These are phyloP conservation scores for Gambelia wislizenii DNA, from an alignment of 2,797 vertebrate genomes.

Conservation along the genomic window DNA sequence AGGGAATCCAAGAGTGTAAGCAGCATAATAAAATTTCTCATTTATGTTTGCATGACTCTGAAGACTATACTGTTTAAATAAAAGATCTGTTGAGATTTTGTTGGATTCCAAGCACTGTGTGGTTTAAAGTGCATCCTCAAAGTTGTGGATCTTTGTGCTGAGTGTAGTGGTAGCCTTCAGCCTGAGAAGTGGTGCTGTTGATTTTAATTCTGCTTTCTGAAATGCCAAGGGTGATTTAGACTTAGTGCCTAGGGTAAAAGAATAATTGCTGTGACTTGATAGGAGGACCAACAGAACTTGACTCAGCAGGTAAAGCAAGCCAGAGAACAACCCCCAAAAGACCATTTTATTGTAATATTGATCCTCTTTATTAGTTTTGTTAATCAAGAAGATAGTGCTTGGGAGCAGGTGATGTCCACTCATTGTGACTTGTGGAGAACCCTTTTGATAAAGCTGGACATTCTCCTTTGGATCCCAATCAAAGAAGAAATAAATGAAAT, in stretches of 20 bases:
- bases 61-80: neutral
- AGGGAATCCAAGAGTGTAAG: neutral
- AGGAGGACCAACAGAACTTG: too few relatives aligned
- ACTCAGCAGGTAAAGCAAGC: too few relatives aligned
- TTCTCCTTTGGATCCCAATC: too few relatives aligned
- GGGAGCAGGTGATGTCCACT: too few relatives aligned
- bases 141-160: neutral
- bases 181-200: neutral
- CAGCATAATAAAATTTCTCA: neutral
- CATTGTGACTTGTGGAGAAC: too few relatives aligned
- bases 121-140: neutral
- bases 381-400: too few relatives aligned
- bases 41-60: neutral
- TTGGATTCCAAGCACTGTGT: neutral
- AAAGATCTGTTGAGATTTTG: too few relatives aligned
- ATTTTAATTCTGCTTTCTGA: neutral
- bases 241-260: neutral
- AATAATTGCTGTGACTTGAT: neutral
- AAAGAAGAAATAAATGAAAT: too few relatives aligned
- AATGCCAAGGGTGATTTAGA: neutral
- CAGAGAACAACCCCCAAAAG: too few relatives aligned
- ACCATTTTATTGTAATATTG: too few relatives aligned
- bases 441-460: too few relatives aligned
- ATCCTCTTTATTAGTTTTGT: too few relatives aligned
- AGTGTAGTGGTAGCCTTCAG: neutral